These are phyloP conservation scores for Anolis sagrei DNA, from an alignment of 2,113 vertebrate species.

Conservation along the genomic window DNA sequence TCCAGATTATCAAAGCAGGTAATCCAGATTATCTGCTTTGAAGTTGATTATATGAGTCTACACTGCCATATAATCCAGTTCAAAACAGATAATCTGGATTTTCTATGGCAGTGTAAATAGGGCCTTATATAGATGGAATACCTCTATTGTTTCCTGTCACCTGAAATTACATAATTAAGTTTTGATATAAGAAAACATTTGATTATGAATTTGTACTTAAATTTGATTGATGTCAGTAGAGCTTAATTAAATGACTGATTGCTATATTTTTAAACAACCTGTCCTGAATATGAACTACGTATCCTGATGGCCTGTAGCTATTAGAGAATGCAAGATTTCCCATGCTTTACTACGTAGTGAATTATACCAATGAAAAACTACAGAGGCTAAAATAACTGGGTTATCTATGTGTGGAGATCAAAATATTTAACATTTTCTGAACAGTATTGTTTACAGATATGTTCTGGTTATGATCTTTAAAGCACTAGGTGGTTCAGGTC, in stretches of 20 bases:
- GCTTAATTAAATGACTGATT: conserved; percentile 3
- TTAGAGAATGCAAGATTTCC: not conserved
- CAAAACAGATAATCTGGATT: too few relatives aligned
- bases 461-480: too few relatives aligned
- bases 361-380: not conserved
- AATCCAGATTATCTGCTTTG: too few relatives aligned
- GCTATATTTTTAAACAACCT: not conserved
- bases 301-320: not conserved
- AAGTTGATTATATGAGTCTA: too few relatives aligned
- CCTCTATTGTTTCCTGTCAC: not conserved
- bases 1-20: too few relatives aligned
- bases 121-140: not conserved
- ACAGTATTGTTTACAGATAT: not conserved
- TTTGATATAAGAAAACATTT: conserved; percentile 26
- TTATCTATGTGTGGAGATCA: too few relatives aligned
- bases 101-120: too few relatives aligned
- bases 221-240: not conserved
- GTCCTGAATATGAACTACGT: not conserved
- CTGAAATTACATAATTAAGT: conserved; percentile 4
- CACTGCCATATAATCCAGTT: too few relatives aligned
- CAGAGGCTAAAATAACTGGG: too few relatives aligned
- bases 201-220: conserved; percentile 6
- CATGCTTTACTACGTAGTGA: not conserved
- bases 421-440: not conserved
- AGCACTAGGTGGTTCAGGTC: too few relatives aligned